Percentiles rank a stretch among this genome's conserved stretches.
These are phyloP conservation scores for Phymastichus coffea DNA, from an alignment of 1,140 invertebrate species.

Conservation along the genomic window DNA sequence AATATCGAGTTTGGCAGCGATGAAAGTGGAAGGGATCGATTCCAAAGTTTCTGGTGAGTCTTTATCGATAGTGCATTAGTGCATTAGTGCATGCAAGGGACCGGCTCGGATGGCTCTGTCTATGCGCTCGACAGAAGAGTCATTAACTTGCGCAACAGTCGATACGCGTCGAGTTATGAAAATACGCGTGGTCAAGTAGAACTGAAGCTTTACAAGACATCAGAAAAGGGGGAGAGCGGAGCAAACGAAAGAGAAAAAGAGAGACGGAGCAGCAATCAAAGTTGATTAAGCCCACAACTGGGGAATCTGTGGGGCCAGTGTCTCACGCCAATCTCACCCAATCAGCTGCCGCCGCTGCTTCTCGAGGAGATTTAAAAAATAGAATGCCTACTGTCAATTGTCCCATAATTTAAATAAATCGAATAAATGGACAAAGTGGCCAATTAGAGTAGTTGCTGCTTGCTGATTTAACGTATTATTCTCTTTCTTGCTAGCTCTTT, in stretches of 20 bases:
- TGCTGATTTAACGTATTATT: slow-evolving; percentile 56
- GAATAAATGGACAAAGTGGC: slow-evolving; percentile 61
- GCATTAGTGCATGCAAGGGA: slow-evolving; percentile 37
- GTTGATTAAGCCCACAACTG: slow-evolving; percentile 60
- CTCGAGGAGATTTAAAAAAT: slow-evolving; percentile 59
- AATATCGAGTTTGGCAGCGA: slow-evolving; percentile 53
- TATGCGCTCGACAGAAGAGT: slow-evolving; percentile 59
- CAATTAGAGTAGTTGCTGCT: slow-evolving; percentile 58
- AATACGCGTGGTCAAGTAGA: too few relatives aligned
- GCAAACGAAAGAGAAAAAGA: slow-evolving; percentile 33
- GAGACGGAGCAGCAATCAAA: slow-evolving; percentile 56
- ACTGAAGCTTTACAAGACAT: too few relatives aligned
- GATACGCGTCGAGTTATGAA: too few relatives aligned
- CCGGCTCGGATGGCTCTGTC: slow-evolving; percentile 56
- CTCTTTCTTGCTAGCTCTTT: slow-evolving; percentile 44
- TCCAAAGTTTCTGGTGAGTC: slow-evolving; percentile 57
- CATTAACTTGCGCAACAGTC: too few relatives aligned
- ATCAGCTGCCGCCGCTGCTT: slow-evolving; percentile 48
- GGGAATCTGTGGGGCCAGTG: slow-evolving; percentile 59
- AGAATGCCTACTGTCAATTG: slow-evolving; percentile 61
- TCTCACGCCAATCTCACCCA: slow-evolving; percentile 59
- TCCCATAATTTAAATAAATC: slow-evolving; percentile 61
- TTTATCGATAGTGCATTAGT: too few relatives aligned
- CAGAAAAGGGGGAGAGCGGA: slow-evolving; percentile 10
- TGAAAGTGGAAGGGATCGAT: slow-evolving; percentile 54